Base-by-base conservation (phyloP, 1,140 invertebrate species). In the Neodiprion fabricii region DNA sequence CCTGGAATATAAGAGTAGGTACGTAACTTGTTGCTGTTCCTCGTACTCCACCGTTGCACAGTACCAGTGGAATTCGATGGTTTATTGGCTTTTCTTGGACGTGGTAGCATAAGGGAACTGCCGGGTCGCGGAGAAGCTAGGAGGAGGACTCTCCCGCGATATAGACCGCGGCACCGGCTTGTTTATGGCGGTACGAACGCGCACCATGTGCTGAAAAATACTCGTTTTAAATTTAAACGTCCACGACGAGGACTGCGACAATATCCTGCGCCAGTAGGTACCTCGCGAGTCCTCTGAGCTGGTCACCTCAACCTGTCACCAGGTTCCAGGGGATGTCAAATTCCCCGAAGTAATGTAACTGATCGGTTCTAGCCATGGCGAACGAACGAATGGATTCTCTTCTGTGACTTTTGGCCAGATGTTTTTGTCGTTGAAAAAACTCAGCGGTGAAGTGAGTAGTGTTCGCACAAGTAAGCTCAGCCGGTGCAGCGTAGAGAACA, bases 61-160 rank as follows among this genome's bases (percentile, higher is more conserved):
- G 86, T 84, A 86, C 79, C 85, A 79, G 77, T 81, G 82, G 82
- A 87, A 87, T 87, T 86, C 84, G 84, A 86, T 86, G 84, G 85
- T 87, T 86, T 87, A 86, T 86, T 87, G 85, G 85, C 82, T 86
- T 86, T 85, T 76, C 81, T 86, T 80, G 84, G 82, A 86, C 84
- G 85, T 86, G 85, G 83, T 76, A 79, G 83, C 83, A 86, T 79
- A 86, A 86, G 77, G 82, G 79, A 75, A 12, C 53, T 17, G 53
- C 53, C 53, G 53, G 11, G 5, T 12, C n/a, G 53, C 53, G 11
- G 53, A 61, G 53, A 61, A 61, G 11, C 53, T 3, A 12, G 53
- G n/a, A 17, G 53, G n/a, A 17, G 53, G n/a, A 3, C 11, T 14
- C 53, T 61, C n/a, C 53, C n/a, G 11, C 53, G 53, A 12, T 12